Evolutionary conservation across 2,113 vertebrate genomes (phyloP).

Genomic region (Passer montanus): DNA sequence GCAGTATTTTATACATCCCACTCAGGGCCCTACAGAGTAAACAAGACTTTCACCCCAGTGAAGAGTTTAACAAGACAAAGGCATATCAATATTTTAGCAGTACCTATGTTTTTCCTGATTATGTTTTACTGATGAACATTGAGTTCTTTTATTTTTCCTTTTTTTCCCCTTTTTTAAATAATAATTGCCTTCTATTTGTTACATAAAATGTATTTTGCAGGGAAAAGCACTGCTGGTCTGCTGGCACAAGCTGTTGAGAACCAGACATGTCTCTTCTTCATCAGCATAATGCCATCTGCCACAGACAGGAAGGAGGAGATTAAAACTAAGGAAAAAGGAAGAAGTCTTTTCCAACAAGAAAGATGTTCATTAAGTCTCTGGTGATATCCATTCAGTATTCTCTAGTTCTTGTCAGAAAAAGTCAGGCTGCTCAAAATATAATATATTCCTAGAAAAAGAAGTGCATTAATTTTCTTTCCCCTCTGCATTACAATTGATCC

Average conservation of each 20-base stretch:
- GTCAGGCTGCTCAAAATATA: neutral
- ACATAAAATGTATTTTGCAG: neutral
- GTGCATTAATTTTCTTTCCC: neutral
- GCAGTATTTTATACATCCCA: neutral
- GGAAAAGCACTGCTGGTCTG: neutral
- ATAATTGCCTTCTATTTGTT: neutral
- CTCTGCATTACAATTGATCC: neutral
- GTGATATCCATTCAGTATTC: neutral
- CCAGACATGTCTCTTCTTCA: neutral
- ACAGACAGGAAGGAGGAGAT: neutral
- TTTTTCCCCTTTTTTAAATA: neutral
- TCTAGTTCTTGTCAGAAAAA: neutral
- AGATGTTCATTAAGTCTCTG: neutral
- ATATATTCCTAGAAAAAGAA: neutral
- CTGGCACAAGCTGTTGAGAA: neutral
- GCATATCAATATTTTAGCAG: neutral
- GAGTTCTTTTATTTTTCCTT: neutral
- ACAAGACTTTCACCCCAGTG: neutral
- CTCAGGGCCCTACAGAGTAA: neutral
- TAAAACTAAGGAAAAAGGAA: conserved; percentile 1
- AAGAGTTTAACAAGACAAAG: neutral
- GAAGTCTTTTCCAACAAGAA: neutral
- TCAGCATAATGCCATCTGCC: neutral
- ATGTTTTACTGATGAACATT: neutral
- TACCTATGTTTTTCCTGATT: neutral